Conservation (phyloP, 2,888 invertebrate species). For the Amaurobius ferox region DNA sequence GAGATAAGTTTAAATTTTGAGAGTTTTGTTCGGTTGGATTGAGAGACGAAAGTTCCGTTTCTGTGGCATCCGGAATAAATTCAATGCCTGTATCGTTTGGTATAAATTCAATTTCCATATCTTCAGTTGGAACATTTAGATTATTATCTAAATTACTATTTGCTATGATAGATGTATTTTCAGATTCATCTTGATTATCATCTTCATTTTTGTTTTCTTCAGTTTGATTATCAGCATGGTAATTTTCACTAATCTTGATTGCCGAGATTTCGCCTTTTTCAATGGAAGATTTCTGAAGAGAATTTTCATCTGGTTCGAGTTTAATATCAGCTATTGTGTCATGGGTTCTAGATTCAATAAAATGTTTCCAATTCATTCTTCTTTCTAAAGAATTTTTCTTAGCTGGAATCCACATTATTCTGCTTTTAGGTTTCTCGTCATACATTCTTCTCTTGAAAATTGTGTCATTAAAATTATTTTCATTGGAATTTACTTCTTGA, state of each 20-base stretch:
- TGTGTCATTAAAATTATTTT: not conserved
- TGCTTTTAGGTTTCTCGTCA: conserved; percentile 17
- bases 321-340: not conserved
- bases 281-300: not conserved
- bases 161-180: not conserved
- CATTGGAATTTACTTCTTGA: not conserved
- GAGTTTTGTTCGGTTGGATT: too few relatives aligned
- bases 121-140: not conserved
- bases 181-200: not conserved
- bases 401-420: conserved; percentile 54
- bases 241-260: not conserved
- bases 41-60: too few relatives aligned
- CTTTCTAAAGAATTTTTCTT: conserved; percentile 22
- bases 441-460: not conserved
- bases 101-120: not conserved
- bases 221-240: not conserved
- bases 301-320: not conserved
- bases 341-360: not conserved
- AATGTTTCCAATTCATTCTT: conserved; percentile 28
- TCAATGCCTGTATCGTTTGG: not conserved
- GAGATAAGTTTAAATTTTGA: not conserved
- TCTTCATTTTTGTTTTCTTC: not conserved
- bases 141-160: too few relatives aligned
- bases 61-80: not conserved
- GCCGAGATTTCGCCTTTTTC: not conserved